Conservation (phyloP, 2,113 vertebrate genomes). For the Stomatorhinus ivindoensis region DNA sequence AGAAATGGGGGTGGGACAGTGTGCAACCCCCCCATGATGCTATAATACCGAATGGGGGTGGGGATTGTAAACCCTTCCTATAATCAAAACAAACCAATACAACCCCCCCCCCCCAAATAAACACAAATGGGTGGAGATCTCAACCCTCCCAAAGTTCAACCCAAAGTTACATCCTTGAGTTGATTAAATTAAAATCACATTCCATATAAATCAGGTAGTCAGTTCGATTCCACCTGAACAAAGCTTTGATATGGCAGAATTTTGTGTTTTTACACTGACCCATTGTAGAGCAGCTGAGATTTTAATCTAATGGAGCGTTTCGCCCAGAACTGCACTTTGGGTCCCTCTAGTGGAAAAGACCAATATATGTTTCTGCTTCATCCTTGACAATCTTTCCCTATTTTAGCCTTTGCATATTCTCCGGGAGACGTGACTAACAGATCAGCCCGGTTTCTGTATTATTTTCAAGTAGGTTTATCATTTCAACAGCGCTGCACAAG, state of each 20-base stretch:
- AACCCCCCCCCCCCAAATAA: too few species aligned
- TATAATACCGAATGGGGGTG: not conserved
- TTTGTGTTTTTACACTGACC: not conserved
- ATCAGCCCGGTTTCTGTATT: not conserved
- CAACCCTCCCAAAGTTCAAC: too few species aligned
- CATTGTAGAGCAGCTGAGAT: not conserved
- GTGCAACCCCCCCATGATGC: not conserved
- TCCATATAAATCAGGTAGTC: not conserved
- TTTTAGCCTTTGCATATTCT: not conserved
- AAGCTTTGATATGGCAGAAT: not conserved
- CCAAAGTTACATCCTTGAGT: not conserved
- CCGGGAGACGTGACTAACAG: not conserved
- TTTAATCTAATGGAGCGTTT: not conserved
- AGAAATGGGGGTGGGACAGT: not conserved
- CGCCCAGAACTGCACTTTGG: conserved; percentile 39
- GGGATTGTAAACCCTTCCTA: too few species aligned
- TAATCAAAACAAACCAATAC: too few species aligned
- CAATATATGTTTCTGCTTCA: conserved; percentile 18
- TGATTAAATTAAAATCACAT: not conserved
- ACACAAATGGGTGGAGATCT: too few species aligned
- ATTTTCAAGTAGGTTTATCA: not conserved
- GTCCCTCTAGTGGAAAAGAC: conserved; percentile 55
- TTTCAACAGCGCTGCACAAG: not conserved
- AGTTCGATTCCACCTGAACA: not conserved
- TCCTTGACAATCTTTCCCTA: not conserved